These are phyloP conservation scores for Megalops cyprinoides DNA, from an alignment of 2,797 vertebrate species.

Conservation along the genomic window DNA sequence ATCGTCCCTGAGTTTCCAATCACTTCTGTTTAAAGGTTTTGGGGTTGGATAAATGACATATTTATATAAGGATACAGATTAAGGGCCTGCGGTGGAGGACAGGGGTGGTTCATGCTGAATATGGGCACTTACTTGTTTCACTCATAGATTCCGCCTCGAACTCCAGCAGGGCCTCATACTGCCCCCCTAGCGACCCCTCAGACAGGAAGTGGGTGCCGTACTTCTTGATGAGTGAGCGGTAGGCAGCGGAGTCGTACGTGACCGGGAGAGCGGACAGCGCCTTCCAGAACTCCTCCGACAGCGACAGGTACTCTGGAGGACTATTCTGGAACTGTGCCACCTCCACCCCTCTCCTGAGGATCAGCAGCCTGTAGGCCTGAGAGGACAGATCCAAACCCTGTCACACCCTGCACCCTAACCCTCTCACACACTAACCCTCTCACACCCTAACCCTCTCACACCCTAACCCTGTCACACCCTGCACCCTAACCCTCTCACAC, in stretches of 20 bases:
- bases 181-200: constrained; percentile 88
- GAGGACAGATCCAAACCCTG: not conserved
- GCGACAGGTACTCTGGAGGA: constrained; percentile 67
- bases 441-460: not conserved
- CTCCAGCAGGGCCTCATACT: constrained; percentile 83
- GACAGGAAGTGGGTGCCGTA: constrained; percentile 92
- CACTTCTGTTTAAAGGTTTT: too few relatives aligned
- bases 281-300: constrained; percentile 83
- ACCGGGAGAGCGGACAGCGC: constrained; percentile 81
- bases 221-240: constrained; percentile 77
- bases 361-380: constrained; percentile 81
- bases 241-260: constrained; percentile 80
- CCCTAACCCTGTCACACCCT: too few relatives aligned
- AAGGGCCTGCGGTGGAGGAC: not conserved
- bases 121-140: constrained; percentile 62
- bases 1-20: too few relatives aligned
- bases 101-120: not conserved
- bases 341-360: constrained; percentile 78
- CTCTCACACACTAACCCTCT: not conserved
- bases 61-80: not conserved
- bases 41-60: too few relatives aligned
- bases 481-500: not conserved
- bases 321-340: constrained; percentile 90
- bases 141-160: constrained; percentile 72
- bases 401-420: not conserved